Conservation (phyloP, 2,113 vertebrate species). For the Colius striatus region DNA sequence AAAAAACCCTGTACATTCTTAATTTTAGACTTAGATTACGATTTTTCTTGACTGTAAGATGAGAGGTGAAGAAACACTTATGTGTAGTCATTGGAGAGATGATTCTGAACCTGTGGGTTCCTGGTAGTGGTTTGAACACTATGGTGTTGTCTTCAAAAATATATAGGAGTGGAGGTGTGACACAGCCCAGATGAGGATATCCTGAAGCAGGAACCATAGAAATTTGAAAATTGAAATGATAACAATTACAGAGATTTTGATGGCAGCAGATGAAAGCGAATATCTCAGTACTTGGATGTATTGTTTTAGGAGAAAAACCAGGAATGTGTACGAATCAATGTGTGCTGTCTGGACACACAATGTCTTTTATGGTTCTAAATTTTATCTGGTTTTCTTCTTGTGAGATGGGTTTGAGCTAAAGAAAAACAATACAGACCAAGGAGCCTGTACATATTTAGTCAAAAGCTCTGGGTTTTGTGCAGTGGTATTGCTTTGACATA, state of each 20-base stretch:
- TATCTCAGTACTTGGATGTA: background rate
- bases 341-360: background rate
- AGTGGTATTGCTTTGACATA: background rate
- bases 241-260: conserved; percentile 38
- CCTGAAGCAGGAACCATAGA: background rate
- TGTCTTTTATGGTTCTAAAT: background rate
- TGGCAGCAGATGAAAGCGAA: background rate
- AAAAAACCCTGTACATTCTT: background rate
- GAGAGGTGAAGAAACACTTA: background rate
- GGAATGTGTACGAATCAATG: background rate
- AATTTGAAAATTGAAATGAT: conserved; percentile 7
- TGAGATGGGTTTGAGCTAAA: background rate
- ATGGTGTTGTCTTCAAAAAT: background rate
- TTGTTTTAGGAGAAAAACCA: background rate
- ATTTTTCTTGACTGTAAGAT: background rate
- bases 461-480: background rate
- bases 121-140: background rate
- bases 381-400: background rate
- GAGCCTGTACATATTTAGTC: background rate
- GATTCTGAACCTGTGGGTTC: background rate
- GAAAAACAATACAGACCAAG: background rate
- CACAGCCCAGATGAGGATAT: conserved; percentile 1
- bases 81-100: background rate
- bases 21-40: background rate
- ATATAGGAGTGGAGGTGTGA: background rate